These are phyloP conservation scores for Macrosteles quadrilineatus DNA, from an alignment of 1,140 invertebrate species.

Conservation along the genomic window DNA sequence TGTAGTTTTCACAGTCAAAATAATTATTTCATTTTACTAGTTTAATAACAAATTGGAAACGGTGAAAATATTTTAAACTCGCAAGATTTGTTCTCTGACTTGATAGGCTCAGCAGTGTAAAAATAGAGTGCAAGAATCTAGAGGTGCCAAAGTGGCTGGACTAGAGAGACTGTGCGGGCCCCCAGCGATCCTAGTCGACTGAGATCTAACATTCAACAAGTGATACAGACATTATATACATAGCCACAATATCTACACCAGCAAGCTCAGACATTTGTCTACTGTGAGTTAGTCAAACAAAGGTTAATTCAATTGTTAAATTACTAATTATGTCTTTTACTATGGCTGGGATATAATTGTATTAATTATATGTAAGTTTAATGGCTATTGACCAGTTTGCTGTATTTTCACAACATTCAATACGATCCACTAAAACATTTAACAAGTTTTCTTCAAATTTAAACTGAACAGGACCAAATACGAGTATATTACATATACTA, in stretches of 20 bases:
- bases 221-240: background rate
- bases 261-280: background rate
- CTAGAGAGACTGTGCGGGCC: conserved; percentile 31
- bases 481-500: no score
- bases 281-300: background rate
- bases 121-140: background rate
- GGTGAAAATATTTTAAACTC: no score
- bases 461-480: background rate
- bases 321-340: background rate
- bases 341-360: background rate
- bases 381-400: background rate
- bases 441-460: background rate
- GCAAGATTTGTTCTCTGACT: no score
- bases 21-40: no score
- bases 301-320: background rate
- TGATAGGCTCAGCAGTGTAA: conserved; percentile 11
- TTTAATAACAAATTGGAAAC: no score
- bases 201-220: conserved; percentile 10
- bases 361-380: no score
- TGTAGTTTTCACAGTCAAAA: no score
- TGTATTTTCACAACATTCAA: background rate
- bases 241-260: background rate
- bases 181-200: conserved; percentile 3
- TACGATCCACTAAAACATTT: background rate
- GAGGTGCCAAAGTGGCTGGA: conserved; percentile 42